These are phyloP conservation scores for Synanthedon formicaeformis DNA, from an alignment of 2,888 invertebrate species.

Conservation along the genomic window DNA sequence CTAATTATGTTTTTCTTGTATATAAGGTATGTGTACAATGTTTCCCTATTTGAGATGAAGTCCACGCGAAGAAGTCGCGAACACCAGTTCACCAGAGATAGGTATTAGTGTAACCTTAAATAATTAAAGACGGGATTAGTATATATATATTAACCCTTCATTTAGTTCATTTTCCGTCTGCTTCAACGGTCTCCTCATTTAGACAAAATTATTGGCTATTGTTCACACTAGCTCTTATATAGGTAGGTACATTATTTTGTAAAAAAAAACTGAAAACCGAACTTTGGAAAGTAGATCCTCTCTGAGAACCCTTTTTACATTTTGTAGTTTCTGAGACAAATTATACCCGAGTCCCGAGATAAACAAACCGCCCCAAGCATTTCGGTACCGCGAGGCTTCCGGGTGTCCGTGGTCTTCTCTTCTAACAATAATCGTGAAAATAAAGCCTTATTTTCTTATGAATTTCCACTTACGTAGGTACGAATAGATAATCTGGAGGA, in stretches of 20 bases:
- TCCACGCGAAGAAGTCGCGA: too few species aligned
- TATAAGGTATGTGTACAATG: too few species aligned
- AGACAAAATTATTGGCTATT: background rate
- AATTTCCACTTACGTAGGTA: too few species aligned
- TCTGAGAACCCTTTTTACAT: background rate
- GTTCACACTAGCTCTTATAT: background rate
- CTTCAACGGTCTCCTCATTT: background rate
- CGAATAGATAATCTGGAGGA: too few species aligned
- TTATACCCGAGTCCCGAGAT: background rate
- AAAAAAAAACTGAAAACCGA: too few species aligned
- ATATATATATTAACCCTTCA: background rate
- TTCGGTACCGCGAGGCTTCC: background rate
- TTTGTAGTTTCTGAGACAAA: background rate
- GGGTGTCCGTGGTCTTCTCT: background rate
- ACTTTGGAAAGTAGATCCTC: background rate
- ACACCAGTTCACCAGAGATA: too few species aligned
- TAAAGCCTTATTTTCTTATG: background rate
- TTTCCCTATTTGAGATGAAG: too few species aligned
- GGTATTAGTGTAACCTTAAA: too few species aligned
- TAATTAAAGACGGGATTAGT: too few species aligned
- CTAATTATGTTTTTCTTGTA: too few species aligned
- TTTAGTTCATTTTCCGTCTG: background rate
- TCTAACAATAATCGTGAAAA: background rate
- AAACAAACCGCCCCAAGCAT: background rate
- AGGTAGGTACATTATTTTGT: too few species aligned